Evolutionary conservation across 2,888 invertebrate genomes (phyloP), one percentile per base, ranked within the genome.

Genomic region (Xanthorhoe designata): DNA sequence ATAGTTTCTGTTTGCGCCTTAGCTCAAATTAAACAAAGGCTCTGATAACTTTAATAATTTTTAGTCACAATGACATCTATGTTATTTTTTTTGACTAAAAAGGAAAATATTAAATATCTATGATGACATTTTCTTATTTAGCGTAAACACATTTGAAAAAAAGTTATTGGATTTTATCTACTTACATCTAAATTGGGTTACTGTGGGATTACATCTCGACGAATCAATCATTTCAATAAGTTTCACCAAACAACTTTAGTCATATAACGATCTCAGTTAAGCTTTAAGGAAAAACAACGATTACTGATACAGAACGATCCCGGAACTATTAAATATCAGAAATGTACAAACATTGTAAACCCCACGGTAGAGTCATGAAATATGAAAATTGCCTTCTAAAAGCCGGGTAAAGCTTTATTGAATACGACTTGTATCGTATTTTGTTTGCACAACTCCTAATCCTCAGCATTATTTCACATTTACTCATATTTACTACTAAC

Each of bases 381-480:
- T 64, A 68, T 68, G 65, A 61, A 65, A 65, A 68, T 68, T 68
- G 68, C 62, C 65, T 65, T 68, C 64, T 65, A 68, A 68, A 65
- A 62, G 61, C 64, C 53, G 61, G 42, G 57, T 58, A 68, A 68
- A 64, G 64, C 68, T 65, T 61, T 61, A 68, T 62, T 59, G 65
- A 65, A 62, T 62, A 65, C 47, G 51, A 59, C 61, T 59, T 51
- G 58, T 55, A 61, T 62, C 64, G 47, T 65, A 68, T 68, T 62
- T 65, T 65, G 65, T 68, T 64, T 68, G 68, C 66, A 61, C 69
- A 69, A 55, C 62, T 73, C 63, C 61, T 68, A 71, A 71, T 70
- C 68, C 69, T 55, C 49, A 49, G 70, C 68, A 71, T 70, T 71
- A 71, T 70, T 69, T 73, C 66, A 71, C 62, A 69, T 73, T 69